phyloP scores from a whole-genome alignment of 2,113 vertebrate species.

The Fregetta grallaria region DNA sequence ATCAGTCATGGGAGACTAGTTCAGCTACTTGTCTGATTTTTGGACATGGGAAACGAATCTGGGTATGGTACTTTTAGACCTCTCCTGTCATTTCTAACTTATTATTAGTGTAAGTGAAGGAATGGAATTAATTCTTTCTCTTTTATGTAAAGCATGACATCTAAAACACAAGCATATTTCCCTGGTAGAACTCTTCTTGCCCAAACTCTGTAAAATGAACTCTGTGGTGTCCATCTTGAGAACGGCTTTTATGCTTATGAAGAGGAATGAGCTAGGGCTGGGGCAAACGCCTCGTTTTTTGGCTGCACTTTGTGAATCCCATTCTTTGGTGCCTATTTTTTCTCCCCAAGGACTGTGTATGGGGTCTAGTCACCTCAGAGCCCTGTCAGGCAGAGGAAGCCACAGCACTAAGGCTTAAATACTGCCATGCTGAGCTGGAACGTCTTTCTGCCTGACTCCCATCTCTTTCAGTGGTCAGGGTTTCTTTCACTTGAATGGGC shows the following conservation, averaged over 20 bases:
- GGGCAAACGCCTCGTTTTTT: background rate
- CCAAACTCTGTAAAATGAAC: background rate
- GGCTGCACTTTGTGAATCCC: background rate
- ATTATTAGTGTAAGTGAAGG: background rate
- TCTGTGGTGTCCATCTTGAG: background rate
- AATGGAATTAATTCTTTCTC: background rate
- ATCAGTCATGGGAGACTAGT: background rate
- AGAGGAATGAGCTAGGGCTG: background rate
- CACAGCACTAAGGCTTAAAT: background rate
- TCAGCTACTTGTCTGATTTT: background rate
- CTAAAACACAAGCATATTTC: background rate
- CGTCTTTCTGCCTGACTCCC: background rate
- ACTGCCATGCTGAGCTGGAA: background rate
- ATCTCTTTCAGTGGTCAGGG: background rate
- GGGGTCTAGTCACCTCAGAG: background rate
- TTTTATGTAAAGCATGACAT: background rate
- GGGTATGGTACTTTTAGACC: background rate
- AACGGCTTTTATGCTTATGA: background rate
- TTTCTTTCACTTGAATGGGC: background rate
- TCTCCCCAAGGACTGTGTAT: background rate
- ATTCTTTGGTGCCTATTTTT: background rate
- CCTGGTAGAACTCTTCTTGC: background rate
- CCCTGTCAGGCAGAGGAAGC: background rate
- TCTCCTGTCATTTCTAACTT: background rate
- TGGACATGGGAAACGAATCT: background rate